These are phyloP conservation scores for Crenichthys baileyi DNA, from an alignment of 2,797 vertebrate genomes.

Conservation along the genomic window DNA sequence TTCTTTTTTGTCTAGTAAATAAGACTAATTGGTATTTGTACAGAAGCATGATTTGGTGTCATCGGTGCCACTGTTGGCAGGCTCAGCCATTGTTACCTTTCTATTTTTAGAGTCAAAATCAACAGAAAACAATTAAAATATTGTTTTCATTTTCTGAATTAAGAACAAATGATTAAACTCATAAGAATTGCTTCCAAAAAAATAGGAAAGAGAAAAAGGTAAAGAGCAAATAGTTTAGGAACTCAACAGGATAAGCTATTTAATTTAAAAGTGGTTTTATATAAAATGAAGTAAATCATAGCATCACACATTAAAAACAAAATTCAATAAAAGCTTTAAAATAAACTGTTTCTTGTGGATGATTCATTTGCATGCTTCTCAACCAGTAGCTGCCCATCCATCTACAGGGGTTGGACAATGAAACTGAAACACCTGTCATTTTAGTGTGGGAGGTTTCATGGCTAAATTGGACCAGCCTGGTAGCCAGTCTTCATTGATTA, in stretches of 20 bases:
- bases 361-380: slow-evolving; percentile 5
- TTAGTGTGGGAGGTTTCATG: too few species aligned
- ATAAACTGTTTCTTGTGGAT: slow-evolving; percentile 3
- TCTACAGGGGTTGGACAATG: too few species aligned
- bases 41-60: neutral
- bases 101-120: neutral
- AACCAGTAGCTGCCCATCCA: slow-evolving; percentile 38
- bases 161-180: neutral
- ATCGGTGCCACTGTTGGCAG: neutral
- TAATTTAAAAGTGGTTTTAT: neutral
- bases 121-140: neutral
- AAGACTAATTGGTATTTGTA: slow-evolving; percentile 31
- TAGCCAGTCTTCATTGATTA: too few species aligned
- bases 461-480: too few species aligned
- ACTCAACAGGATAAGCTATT: neutral
- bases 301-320: neutral
- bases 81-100: neutral
- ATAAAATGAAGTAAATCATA: neutral
- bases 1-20: slow-evolving; percentile 10
- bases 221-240: neutral
- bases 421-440: too few species aligned
- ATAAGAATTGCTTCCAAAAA: neutral
- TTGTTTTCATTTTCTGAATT: neutral
- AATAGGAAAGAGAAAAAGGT: neutral
- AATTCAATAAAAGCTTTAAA: neutral